Evolutionary conservation across 2,113 vertebrate genomes (phyloP).

Genomic region (Hydropotes inermis): DNA sequence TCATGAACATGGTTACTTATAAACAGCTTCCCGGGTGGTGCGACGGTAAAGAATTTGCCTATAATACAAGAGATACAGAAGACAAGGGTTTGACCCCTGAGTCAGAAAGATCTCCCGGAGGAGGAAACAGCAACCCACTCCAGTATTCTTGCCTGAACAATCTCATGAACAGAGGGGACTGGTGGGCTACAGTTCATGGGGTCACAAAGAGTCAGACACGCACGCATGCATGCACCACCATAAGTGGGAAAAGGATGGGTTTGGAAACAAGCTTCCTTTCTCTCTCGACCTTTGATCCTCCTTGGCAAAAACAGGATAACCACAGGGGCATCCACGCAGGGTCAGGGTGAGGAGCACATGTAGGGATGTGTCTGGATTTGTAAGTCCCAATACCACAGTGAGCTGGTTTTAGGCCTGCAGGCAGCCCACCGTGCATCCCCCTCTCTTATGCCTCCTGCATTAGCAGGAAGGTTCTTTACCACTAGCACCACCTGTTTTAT

Average conservation of each 20-base stretch:
- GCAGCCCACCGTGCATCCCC: background rate
- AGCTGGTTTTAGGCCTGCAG: no score
- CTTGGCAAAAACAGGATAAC: background rate
- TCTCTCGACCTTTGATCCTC: background rate
- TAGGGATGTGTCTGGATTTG: background rate
- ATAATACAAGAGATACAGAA: background rate
- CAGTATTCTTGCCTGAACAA: background rate
- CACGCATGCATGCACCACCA: fast-evolving
- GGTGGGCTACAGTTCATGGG: background rate
- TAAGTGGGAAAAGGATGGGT: background rate
- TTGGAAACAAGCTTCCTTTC: background rate
- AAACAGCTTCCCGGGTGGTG: background rate
- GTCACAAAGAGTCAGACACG: background rate
- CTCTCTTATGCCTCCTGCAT: background rate
- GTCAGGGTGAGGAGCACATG: fast-evolving
- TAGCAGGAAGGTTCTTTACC: background rate
- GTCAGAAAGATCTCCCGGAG: background rate
- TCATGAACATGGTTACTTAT: background rate
- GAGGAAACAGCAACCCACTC: background rate
- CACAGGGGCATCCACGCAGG: background rate
- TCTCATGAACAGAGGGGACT: background rate
- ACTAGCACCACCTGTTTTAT: background rate
- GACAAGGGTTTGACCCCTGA: background rate
- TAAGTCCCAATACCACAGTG: background rate
- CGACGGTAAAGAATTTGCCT: background rate